Evolutionary conservation across 2,113 vertebrate species (phyloP).

Genomic region (Pterophyllum scalare): DNA sequence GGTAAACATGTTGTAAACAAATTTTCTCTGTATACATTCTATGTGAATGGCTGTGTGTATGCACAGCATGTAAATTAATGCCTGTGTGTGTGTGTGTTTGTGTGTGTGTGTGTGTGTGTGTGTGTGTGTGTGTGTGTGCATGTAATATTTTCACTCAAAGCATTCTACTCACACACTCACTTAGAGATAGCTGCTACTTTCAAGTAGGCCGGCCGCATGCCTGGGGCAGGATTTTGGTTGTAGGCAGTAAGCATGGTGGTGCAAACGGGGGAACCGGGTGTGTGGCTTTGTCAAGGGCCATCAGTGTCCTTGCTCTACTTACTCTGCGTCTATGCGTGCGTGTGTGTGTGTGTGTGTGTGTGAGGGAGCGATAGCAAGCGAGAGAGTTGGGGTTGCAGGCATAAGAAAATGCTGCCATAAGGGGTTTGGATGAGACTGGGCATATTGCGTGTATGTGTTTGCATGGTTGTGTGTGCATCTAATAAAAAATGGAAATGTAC

Average conservation of each 20-base stretch:
- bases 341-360: constrained; percentile 26
- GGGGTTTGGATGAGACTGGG: constrained; percentile 62
- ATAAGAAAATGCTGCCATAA: constrained; percentile 73
- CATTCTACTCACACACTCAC: constrained; percentile 50
- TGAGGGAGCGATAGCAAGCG: constrained; percentile 17
- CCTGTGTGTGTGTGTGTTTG: neutral
- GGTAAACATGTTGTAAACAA: neutral
- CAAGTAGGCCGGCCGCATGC: constrained; percentile 74
- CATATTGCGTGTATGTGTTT: neutral
- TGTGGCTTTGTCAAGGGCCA: constrained; percentile 80
- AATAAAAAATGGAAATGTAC: constrained; percentile 33
- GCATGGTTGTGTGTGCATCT: constrained; percentile 17
- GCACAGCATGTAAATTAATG: constrained; percentile 13
- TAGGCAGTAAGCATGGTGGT: constrained; percentile 61
- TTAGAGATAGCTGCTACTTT: constrained; percentile 53
- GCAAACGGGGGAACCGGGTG: constrained; percentile 59
- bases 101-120: no score
- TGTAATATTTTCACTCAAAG: constrained; percentile 46
- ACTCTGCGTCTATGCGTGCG: constrained; percentile 69
- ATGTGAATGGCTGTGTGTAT: constrained; percentile 2
- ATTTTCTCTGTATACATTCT: neutral
- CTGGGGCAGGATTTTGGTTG: constrained; percentile 71
- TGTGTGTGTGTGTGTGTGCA: neutral
- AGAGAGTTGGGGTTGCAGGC: constrained; percentile 35
- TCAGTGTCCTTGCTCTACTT: constrained; percentile 79